These are phyloP conservation scores for Chaetops frenatus DNA, from an alignment of 2,113 vertebrate species.

Conservation along the genomic window DNA sequence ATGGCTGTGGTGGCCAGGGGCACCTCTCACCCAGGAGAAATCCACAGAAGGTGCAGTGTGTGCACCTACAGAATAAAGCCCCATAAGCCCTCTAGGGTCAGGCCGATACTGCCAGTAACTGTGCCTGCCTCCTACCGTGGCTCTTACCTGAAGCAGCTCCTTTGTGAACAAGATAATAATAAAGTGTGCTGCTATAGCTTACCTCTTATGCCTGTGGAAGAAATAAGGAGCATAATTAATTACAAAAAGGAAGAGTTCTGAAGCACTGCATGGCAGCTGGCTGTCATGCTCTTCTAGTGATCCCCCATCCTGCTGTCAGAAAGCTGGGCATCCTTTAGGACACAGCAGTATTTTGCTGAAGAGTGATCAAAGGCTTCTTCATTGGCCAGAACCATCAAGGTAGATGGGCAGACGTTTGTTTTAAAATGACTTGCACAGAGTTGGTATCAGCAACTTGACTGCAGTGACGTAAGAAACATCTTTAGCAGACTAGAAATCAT, in stretches of 20 bases:
- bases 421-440: not conserved
- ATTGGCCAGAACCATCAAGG: not conserved
- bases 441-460: not conserved
- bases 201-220: not conserved
- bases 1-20: not conserved
- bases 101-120: not conserved
- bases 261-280: not conserved
- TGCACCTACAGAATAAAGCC: not conserved
- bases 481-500: not conserved
- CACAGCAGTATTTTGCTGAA: not conserved
- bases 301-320: not conserved
- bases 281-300: not conserved
- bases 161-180: not conserved
- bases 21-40: rapidly evolving
- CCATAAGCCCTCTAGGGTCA: not conserved
- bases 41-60: rapidly evolving
- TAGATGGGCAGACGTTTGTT: not conserved
- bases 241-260: not conserved
- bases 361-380: not conserved
- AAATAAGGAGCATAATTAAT: not conserved
- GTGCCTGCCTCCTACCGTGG: not conserved
- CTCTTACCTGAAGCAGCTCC: not conserved
- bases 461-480: not conserved
- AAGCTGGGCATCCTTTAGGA: not conserved
- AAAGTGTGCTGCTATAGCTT: not conserved